A percentile compares a stretch with the other conserved stretches of the same genome.
phyloP scores from a whole-genome alignment of 2,797 vertebrate genomes.

The Propithecus deckenii region DNA sequence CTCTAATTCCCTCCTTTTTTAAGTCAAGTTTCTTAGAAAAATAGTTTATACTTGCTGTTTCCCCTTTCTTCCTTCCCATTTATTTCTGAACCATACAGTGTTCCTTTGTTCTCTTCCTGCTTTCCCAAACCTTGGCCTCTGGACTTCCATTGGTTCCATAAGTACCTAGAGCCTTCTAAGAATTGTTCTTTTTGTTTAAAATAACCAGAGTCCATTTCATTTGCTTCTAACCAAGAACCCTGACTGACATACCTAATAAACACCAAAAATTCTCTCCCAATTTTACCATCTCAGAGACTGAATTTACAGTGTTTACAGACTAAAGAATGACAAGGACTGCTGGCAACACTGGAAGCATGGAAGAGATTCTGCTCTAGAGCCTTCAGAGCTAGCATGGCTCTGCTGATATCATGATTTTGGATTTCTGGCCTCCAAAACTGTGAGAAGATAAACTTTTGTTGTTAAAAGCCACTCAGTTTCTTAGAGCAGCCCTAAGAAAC shows the following conservation, averaged over 20 bases:
- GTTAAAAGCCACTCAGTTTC: not conserved
- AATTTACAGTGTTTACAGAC: no score
- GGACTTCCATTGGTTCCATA: not conserved
- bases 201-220: not conserved
- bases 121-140: not conserved
- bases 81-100: not conserved
- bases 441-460: not conserved
- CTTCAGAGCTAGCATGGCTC: not conserved
- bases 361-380: not conserved
- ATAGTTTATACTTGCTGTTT: not conserved
- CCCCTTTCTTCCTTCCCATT: not conserved
- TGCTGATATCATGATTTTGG: not conserved
- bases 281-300: not conserved
- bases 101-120: not conserved
- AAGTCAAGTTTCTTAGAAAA: not conserved
- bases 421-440: not conserved
- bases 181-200: not conserved
- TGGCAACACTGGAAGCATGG: not conserved
- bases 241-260: not conserved
- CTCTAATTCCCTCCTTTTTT: not conserved
- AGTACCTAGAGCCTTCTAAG: not conserved
- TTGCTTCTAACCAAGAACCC: not conserved
- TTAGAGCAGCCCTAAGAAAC: not conserved
- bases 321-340: no score
- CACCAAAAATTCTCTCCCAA: not conserved